Base-by-base conservation (phyloP, 2,888 invertebrate genomes). In the Dasypogon diadema region DNA sequence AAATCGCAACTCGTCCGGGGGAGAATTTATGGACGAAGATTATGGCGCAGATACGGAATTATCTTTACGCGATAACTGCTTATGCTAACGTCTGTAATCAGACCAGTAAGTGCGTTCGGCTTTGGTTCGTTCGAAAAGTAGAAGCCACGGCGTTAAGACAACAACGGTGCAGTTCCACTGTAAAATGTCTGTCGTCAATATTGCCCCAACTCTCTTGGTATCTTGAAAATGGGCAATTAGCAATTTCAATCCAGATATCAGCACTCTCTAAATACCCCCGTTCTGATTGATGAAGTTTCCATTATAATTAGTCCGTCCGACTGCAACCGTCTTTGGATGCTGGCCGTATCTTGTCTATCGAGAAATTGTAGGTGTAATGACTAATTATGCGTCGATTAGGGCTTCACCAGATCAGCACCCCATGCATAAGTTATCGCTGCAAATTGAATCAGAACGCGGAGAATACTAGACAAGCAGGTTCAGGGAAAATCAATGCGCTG, bases 231-330 rank as follows among this genome's bases (percentile, higher is more conserved):
- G 58, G 30, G 30, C 34, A 58, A 58, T 58, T 58, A 58, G 58
- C 16, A 58, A 58, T 18, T 58, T 30, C 8, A 30, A 10, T 58
- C 26, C 24, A 58, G 58, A 58, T 58, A 58, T 5, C 58, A 34
- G 30, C 30, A 26, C 16, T 58, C 58, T 58, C 16, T 30, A 30
- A 30, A 30, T 3, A 30, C 8, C 30, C 30, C 8, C 3, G 30
- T 30, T 30, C 58, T 16, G 58, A 58, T 58, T 58, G 58, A 58
- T 58, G 24, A 58, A 58, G 30, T 58, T 58, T 58, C 58, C 58
- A 58, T 58, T 58, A 58, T 30, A 58, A 30, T 58, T 58, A 30
- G 14, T 5, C 58, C 30, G 30, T 26, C n/a, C 26, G 18, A 24
- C n/a, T 22, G 0, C 21, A 56, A 24, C 21, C 24, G 5, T 8